Conservation (phyloP, 2,113 vertebrate genomes). For the Rostratula benghalensis region DNA sequence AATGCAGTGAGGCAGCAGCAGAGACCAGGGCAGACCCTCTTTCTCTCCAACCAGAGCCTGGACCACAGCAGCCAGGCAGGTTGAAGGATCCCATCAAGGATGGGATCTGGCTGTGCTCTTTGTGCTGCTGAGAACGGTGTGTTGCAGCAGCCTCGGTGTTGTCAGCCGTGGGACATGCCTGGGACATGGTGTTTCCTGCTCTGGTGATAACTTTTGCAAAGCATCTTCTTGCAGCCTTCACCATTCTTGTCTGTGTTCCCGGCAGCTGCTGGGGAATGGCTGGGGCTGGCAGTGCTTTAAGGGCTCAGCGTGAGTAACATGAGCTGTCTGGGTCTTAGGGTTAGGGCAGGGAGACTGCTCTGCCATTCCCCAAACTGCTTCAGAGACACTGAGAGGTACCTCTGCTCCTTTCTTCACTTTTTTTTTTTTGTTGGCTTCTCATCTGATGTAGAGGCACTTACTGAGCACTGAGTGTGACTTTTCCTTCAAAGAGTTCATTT, state of each 20-base stretch:
- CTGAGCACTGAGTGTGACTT: not conserved
- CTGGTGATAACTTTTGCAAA: not conserved
- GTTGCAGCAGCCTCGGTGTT: not conserved
- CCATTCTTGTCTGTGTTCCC: not conserved
- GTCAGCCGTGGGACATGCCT: not conserved
- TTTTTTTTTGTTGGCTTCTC: not conserved
- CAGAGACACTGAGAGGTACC: not conserved
- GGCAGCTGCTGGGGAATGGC: not conserved
- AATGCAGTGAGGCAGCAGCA: not conserved
- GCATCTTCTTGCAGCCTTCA: not conserved
- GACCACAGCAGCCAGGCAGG: not conserved
- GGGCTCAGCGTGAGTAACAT: not conserved
- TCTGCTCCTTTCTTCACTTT: not conserved
- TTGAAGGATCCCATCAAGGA: not conserved
- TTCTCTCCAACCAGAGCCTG: not conserved
- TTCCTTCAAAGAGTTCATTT: not conserved
- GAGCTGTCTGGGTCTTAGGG: not conserved
- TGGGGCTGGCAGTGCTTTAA: not conserved
- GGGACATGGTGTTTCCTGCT: not conserved
- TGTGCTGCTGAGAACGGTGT: not conserved
- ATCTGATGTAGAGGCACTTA: not conserved
- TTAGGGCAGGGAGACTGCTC: not conserved
- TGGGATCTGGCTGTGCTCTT: not conserved
- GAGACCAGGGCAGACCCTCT: not conserved
- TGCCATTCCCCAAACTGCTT: not conserved